Conservation (phyloP, 2,113 vertebrate genomes). For the Phrynosoma blainvillii region DNA sequence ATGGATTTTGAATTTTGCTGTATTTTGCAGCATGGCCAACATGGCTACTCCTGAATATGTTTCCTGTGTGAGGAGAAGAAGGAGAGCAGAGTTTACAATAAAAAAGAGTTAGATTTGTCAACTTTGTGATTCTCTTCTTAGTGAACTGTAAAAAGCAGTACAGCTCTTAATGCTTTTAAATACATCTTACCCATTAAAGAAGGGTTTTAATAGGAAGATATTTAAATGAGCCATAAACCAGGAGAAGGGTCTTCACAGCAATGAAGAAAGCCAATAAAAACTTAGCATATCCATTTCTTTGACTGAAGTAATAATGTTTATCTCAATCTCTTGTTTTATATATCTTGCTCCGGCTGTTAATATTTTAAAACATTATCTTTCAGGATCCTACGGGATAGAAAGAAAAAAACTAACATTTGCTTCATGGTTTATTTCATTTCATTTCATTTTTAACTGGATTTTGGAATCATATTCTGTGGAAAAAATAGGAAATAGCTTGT, state of each 20-base stretch:
- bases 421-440: not conserved
- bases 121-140: constrained; percentile 24
- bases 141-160: constrained; percentile 52
- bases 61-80: constrained; percentile 9
- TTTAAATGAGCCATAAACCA: constrained; percentile 26
- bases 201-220: constrained; percentile 26
- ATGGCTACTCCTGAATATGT: not conserved
- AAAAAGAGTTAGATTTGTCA: constrained; percentile 16
- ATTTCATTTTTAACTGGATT: not conserved
- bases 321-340: not conserved
- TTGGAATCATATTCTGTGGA: not conserved
- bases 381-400: not conserved
- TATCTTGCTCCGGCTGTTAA: not conserved
- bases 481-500: not conserved
- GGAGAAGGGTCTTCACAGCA: constrained; percentile 21
- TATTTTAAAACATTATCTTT: not conserved
- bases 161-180: constrained; percentile 33
- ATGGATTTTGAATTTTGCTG: too few species aligned
- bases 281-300: constrained; percentile 14
- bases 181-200: constrained; percentile 18
- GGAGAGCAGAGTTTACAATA: constrained; percentile 11
- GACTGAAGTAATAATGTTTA: not conserved
- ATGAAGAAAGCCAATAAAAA: constrained; percentile 17
- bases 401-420: not conserved
- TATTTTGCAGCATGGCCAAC: too few species aligned